These are phyloP conservation scores for Redunca redunca DNA, from an alignment of 2,113 vertebrate genomes.

Conservation along the genomic window DNA sequence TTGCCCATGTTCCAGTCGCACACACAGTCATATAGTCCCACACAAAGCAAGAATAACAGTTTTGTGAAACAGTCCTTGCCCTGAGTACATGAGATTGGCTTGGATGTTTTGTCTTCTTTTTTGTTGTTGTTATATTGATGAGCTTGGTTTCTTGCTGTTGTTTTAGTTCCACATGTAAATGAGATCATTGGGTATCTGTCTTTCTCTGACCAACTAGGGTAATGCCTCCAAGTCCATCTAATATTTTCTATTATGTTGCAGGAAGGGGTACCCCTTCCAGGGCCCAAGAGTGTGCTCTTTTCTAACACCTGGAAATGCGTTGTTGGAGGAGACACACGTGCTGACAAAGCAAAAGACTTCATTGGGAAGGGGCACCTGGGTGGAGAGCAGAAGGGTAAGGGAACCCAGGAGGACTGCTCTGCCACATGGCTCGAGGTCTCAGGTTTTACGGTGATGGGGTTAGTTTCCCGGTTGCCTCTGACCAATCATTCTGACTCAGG, in stretches of 20 bases:
- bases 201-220: not conserved
- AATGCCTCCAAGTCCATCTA: not conserved
- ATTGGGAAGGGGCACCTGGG: not conserved
- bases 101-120: not conserved
- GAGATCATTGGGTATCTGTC: not conserved
- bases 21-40: not conserved
- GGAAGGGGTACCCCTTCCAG: not conserved
- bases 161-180: not conserved
- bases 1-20: not conserved
- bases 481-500: not conserved
- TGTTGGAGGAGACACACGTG: fast-evolving
- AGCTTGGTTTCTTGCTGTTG: not conserved
- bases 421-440: not conserved
- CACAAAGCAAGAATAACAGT: not conserved
- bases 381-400: not conserved
- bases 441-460: not conserved
- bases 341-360: not conserved
- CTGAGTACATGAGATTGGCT: not conserved
- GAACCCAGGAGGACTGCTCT: not conserved
- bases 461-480: not conserved
- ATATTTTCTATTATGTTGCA: not conserved
- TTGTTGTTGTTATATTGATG: not conserved
- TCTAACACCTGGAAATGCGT: not conserved
- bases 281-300: not conserved
- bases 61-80: not conserved